A percentile compares a stretch with the other conserved stretches of the same genome.
Conservation (phyloP, 2,888 invertebrate species). For the Archips crataeganus region DNA sequence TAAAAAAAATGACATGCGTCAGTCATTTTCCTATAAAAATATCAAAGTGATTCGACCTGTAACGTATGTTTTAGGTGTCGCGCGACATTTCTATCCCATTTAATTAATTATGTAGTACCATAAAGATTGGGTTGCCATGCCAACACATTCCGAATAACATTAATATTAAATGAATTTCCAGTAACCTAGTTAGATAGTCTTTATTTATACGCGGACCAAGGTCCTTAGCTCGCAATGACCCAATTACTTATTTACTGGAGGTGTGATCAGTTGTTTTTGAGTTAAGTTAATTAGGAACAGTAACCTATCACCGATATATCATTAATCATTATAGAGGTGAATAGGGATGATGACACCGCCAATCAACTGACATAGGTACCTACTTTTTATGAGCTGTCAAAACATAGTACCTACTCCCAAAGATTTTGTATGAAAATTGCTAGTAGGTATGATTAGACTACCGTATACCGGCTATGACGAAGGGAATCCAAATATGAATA, state of each 20-base stretch:
- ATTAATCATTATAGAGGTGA: background rate
- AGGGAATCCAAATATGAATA: no score
- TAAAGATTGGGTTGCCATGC: background rate
- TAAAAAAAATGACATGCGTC: no score
- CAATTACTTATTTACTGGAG: slow-evolving; percentile 58
- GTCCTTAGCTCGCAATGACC: slow-evolving; percentile 75
- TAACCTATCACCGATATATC: background rate
- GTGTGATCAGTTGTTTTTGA: slow-evolving; percentile 47
- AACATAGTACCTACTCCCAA: no score
- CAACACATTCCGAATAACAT: slow-evolving; percentile 7
- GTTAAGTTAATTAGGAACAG: background rate
- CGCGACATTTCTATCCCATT: no score
- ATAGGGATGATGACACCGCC: background rate
- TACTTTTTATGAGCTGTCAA: no score
- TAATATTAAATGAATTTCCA: slow-evolving; percentile 35
- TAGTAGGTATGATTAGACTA: no score
- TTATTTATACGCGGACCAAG: slow-evolving; percentile 57
- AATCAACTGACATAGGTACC: no score
- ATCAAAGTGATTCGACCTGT: no score
- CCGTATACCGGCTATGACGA: no score
- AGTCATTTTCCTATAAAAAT: no score
- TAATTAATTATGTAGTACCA: background rate
- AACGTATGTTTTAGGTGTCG: no score
- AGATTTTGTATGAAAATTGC: no score
- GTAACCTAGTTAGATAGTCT: slow-evolving; percentile 76